Conservation (phyloP, 92 coral and sea anemone genomes). For the Palythoa caribaeorum region DNA sequence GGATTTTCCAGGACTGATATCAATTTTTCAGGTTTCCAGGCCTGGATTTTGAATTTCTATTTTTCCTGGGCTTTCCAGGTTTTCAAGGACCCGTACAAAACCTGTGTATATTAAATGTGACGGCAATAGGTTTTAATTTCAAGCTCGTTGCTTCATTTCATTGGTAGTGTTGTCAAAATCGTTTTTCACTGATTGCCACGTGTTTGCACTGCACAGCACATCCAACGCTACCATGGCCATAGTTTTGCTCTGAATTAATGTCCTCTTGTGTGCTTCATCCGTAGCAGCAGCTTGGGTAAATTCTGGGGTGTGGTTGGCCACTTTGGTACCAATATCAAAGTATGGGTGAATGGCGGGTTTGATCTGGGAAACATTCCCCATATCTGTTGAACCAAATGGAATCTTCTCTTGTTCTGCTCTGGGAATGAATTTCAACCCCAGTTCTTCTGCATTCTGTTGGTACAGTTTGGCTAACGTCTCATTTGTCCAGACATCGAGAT, state of each 20-base stretch:
- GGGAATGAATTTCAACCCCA: slow-evolving; percentile 80
- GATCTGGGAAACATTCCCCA: slow-evolving; percentile 98
- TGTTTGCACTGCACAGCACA: slow-evolving; percentile 72
- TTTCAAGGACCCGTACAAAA: no score
- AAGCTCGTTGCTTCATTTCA: not conserved
- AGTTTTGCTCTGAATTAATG: slow-evolving; percentile 80
- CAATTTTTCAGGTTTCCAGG: no score
- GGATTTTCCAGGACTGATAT: no score
- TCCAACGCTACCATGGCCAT: slow-evolving; percentile 92
- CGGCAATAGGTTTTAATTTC: not conserved
- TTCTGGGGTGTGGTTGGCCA: slow-evolving; percentile 84
- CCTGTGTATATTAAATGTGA: no score
- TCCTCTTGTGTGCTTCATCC: slow-evolving; percentile 74
- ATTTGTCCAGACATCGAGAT: slow-evolving; percentile 82
- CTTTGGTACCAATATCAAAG: slow-evolving; percentile 78
- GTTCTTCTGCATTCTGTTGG: slow-evolving; percentile 81
- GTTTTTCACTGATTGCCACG: slow-evolving; percentile 74
- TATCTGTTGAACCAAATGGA: slow-evolving; percentile 95
- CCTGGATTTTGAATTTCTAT: no score
- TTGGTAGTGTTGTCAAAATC: slow-evolving; percentile 65
- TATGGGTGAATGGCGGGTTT: slow-evolving; percentile 97
- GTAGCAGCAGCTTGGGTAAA: slow-evolving; percentile 87
- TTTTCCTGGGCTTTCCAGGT: no score
- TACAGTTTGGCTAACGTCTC: slow-evolving; percentile 80
- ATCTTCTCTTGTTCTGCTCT: slow-evolving; percentile 80